phyloP scores from a whole-genome alignment of 1,140 invertebrate genomes.

The Lerema accius region DNA sequence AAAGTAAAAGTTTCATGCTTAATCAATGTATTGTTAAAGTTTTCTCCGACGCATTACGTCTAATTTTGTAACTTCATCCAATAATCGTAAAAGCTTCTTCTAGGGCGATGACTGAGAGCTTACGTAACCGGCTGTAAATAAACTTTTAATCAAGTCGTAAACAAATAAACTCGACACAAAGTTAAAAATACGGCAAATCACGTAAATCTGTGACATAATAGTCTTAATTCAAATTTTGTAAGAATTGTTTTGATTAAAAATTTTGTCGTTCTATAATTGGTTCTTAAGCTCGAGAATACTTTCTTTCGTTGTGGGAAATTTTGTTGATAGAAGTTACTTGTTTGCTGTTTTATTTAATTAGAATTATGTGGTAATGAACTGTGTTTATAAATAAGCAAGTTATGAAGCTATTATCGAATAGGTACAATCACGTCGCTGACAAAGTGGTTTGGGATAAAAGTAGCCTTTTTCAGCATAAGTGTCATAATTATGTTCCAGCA shows the following conservation, averaged over 20 bases:
- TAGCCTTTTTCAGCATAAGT: no score
- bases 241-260: slow-evolving; percentile 46
- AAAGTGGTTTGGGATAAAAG: no score
- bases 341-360: no score
- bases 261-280: slow-evolving; percentile 38
- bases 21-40: slow-evolving; percentile 23
- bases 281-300: slow-evolving; percentile 41
- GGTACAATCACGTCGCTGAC: no score
- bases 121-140: slow-evolving; percentile 49
- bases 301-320: slow-evolving; percentile 28
- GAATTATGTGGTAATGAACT: no score
- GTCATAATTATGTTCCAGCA: no score
- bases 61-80: slow-evolving; percentile 32
- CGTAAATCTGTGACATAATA: slow-evolving; percentile 52
- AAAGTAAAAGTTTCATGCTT: neutral
- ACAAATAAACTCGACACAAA: slow-evolving; percentile 55
- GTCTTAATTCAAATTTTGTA: slow-evolving; percentile 46
- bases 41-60: slow-evolving; percentile 13
- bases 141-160: slow-evolving; percentile 45
- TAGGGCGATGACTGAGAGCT: slow-evolving; percentile 23
- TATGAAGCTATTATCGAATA: no score
- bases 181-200: slow-evolving; percentile 51
- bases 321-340: slow-evolving; percentile 17
- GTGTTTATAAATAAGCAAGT: no score
- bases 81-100: slow-evolving; percentile 13